phyloP scores from a whole-genome alignment of 1,140 invertebrate species.

The Drosophila kikkawai region DNA sequence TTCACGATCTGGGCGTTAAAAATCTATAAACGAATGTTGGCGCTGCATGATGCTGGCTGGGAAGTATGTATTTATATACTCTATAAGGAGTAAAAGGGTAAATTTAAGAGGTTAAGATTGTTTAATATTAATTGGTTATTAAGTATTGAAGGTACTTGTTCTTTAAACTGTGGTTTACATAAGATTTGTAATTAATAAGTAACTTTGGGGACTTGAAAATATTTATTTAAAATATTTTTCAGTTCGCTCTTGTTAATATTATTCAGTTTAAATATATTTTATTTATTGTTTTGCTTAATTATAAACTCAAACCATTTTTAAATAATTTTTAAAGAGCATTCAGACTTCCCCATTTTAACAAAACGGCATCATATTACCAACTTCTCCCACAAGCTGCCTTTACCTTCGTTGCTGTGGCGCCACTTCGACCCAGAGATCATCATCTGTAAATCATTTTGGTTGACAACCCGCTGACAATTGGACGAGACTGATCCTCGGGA shows the following conservation, averaged over 20 bases:
- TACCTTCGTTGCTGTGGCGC: conserved; percentile 44
- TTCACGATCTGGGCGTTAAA: conserved; percentile 71
- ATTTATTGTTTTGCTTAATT: too few relatives aligned
- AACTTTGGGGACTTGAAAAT: too few relatives aligned
- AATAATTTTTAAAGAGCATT: neutral
- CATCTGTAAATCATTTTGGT: conserved; percentile 74
- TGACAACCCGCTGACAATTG: conserved; percentile 82
- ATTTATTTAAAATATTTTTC: neutral
- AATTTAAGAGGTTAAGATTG: too few relatives aligned
- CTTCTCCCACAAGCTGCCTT: conserved; percentile 12
- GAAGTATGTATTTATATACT: conserved; percentile 2
- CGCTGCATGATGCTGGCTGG: conserved; percentile 21
- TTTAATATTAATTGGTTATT: neutral
- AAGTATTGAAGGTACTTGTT: too few relatives aligned
- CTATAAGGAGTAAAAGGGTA: neutral
- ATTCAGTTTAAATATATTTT: neutral
- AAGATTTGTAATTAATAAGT: neutral
- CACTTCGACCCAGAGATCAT: conserved; percentile 47
- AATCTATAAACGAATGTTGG: conserved; percentile 57
- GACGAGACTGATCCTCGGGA: conserved; percentile 18
- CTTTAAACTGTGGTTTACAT: neutral
- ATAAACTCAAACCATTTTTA: too few relatives aligned
- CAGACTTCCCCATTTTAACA: neutral
- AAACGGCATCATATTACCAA: conserved; percentile 1
- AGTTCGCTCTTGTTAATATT: too few relatives aligned